These are phyloP conservation scores for Agrypnia vestita DNA, from an alignment of 1,140 invertebrate genomes.

Conservation along the genomic window DNA sequence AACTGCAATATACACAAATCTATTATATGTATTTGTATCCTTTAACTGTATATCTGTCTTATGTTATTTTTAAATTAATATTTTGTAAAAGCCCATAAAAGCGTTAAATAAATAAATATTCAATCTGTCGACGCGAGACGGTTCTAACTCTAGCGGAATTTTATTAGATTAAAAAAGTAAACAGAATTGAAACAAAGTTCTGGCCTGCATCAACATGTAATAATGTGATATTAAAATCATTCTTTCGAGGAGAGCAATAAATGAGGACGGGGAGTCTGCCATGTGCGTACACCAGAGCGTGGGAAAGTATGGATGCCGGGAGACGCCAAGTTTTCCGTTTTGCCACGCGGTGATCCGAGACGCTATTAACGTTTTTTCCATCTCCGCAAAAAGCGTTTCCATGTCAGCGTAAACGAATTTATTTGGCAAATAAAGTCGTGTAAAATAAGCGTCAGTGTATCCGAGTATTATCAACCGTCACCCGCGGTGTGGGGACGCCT, in stretches of 20 bases:
- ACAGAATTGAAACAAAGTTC: too few relatives aligned
- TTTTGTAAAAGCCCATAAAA: too few relatives aligned
- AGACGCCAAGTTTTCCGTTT: background rate
- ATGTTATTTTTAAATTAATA: too few relatives aligned
- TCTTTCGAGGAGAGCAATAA: background rate
- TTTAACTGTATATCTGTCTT: too few relatives aligned
- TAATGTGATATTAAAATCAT: too few relatives aligned
- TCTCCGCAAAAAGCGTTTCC: constrained; percentile 6
- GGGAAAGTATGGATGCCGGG: background rate
- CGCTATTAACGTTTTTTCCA: constrained; percentile 31
- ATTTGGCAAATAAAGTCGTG: background rate
- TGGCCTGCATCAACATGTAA: too few relatives aligned
- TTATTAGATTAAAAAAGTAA: too few relatives aligned
- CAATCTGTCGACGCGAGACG: too few relatives aligned
- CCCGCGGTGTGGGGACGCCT: background rate
- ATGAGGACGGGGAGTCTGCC: background rate
- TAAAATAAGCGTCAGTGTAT: background rate
- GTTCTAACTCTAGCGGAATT: too few relatives aligned
- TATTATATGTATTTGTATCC: too few relatives aligned
- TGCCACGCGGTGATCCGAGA: constrained; percentile 6
- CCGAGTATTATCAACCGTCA: background rate
- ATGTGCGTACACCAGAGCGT: constrained; percentile 4
- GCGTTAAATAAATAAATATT: too few relatives aligned
- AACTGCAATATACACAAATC: too few relatives aligned
- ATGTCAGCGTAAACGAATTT: background rate